Percentiles rank a stretch among this genome's conserved stretches.
phyloP scores from a whole-genome alignment of 2,113 vertebrate genomes.

The Macroglossus sobrinus region DNA sequence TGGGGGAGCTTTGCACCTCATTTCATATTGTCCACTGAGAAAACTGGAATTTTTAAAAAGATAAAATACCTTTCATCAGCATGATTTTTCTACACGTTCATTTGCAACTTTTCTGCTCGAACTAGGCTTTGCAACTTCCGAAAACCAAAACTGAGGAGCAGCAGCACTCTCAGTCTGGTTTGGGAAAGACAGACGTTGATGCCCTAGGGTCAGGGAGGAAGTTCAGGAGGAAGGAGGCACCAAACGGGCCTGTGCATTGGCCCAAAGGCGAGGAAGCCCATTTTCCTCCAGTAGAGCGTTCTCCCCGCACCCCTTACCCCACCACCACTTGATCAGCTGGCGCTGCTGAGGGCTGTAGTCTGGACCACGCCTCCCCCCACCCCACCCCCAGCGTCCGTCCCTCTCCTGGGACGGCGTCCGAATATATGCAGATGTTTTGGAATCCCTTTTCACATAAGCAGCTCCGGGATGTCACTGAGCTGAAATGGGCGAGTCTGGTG shows the following conservation, averaged over 20 bases:
- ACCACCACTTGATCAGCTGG: neutral
- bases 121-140: neutral
- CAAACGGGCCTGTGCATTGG: accelerated
- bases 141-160: neutral
- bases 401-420: neutral
- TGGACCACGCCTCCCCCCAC: neutral
- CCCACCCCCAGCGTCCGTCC: neutral
- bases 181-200: neutral
- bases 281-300: neutral
- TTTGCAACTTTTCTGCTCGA: neutral
- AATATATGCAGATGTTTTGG: neutral
- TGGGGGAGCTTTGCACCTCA: neutral
- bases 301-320: accelerated
- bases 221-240: neutral
- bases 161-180: neutral
- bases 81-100: neutral
- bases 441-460: neutral
- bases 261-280: neutral
- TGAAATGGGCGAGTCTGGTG: neutral
- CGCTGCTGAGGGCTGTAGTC: neutral
- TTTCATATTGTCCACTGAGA: neutral
- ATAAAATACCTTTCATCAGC: neutral
- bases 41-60: neutral
- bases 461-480: neutral
- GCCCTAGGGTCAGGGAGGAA: neutral